Evolutionary conservation across 2,797 vertebrate species (phyloP).

Genomic region (Melanotaenia boesemani): DNA sequence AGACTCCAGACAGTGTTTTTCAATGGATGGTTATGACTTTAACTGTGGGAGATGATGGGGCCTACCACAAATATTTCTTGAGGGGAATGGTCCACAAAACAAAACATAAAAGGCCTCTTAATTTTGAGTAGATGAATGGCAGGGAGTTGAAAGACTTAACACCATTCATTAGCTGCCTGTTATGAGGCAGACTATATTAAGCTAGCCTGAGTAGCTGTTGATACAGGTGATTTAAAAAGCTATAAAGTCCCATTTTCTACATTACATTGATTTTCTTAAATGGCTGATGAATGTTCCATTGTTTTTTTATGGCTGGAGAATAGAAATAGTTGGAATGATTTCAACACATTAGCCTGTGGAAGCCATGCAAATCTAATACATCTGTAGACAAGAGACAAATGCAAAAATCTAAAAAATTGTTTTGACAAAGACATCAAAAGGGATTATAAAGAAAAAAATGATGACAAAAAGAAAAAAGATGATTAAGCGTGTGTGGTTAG

Average conservation of each 20-base stretch:
- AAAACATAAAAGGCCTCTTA: constrained; percentile 78
- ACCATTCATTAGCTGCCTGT: constrained; percentile 51
- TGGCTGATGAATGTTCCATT: constrained; percentile 19
- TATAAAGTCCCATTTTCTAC: constrained; percentile 38
- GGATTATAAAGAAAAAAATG: constrained; percentile 20
- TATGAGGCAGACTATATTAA: constrained; percentile 38
- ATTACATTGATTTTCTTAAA: constrained; percentile 24
- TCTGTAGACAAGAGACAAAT: constrained; percentile 28
- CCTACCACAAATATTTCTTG: constrained; percentile 79
- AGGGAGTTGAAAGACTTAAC: constrained; percentile 71
- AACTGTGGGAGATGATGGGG: constrained; percentile 78
- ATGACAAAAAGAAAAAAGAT: constrained; percentile 8
- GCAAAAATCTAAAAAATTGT: constrained; percentile 9
- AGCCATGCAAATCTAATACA: neutral
- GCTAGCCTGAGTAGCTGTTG: constrained; percentile 52
- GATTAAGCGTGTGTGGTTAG: constrained; percentile 16
- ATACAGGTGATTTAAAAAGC: constrained; percentile 51
- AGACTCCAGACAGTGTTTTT: constrained; percentile 82
- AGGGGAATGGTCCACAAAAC: constrained; percentile 77
- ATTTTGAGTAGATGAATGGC: constrained; percentile 66
- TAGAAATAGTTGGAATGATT: constrained; percentile 4
- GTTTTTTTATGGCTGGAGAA: constrained; percentile 5
- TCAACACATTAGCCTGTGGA: neutral
- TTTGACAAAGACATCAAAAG: constrained; percentile 29
- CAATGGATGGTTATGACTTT: constrained; percentile 78